Base-by-base conservation (phyloP, 2,797 vertebrate genomes). In the Anabacerthia variegaticeps region DNA sequence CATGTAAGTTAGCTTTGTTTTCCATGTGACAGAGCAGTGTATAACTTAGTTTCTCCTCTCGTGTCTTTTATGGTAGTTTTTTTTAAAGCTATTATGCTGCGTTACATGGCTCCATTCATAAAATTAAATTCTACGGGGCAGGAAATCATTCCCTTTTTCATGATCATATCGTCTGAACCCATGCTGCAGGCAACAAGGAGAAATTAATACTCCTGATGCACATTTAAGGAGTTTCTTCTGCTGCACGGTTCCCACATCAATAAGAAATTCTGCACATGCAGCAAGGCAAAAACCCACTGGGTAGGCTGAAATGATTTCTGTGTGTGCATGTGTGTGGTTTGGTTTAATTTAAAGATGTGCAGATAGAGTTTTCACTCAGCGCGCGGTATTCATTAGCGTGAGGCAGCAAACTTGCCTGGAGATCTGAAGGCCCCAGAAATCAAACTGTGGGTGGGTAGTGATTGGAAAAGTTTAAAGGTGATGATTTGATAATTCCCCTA, bases 401-500 rank as follows among this genome's bases (percentile, higher is more conserved):
- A 95, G 59, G 94, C 94, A 97, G 92, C 85, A 84, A 95, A 93
- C 67, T 95, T 77, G 89, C 93, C 88, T 17, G 43, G 67, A 96
- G 95, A 96, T 90, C 91, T 92, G 67, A 93, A 90, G 74, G 80
- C 63, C 85, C 71, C 95, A 95, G 91, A 93, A 97, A 95, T 87
- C 77, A 96, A 94, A 44, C 83, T 95, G 90, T 92, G 95, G 95
- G 93, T 2, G 71, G 88, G 80, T 90, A 94, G 76, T 15, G 92
- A 97, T 71, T 93, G 92, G 88, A 94, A 95, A 93, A 74, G 93
- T 95, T 96, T 97, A 94, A 68, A 87, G 92, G 96, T 96, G 96
- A 94, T 95, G 96, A 97, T 81, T 95, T 95, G 96, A 93, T 97
- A 95, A 96, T 93, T 89, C 82, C 74, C 75, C 71, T 56, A 52